Evolutionary conservation across 1,140 invertebrate species (phyloP), one percentile per base, ranked within the genome.

Genomic region (Drosophila kanapiae): DNA sequence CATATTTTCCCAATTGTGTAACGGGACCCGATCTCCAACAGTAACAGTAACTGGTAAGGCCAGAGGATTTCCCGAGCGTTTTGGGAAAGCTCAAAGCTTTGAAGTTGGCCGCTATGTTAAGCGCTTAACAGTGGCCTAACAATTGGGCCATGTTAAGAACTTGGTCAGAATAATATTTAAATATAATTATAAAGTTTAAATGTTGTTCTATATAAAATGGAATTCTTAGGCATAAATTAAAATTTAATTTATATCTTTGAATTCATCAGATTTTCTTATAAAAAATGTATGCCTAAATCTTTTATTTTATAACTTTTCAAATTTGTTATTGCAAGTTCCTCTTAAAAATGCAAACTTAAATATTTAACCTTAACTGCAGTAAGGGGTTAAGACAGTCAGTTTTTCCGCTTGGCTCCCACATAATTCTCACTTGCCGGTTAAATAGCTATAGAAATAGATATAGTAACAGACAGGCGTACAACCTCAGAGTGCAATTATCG

Each of bases 401-500:
- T 68, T 67, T 67, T 40, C 1, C n/a, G 23, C 31, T 60, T 23
- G 4, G 10, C 68, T 70, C 67, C 48, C 74, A 76, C 74, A 76
- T 76, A 75, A 76, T 31, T 76, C 69, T 53, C 70, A 51, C 35
- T 63, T 43, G 48, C 14, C 31, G 59, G 47, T 33, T 38, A 48
- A 70, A 14, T n/a, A 7, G 14, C 33, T 7, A 31, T 29, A 47
- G 8, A 38, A 33, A n/a, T 57, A 47, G 27, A 57, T 45, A 38
- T 43, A 18, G 49, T 37, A 29, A 16, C 9, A 56, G 63, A 42
- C 54, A 51, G 47, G 13, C 31, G 49, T 64, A 51, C 65, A 65
- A 82, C 53, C 65, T 70, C 64, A 64, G 40, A 42, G 62, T 61
- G 58, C 72, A 79, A 86, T 86, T 86, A 86, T 59, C 69, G 58